Percentiles rank a stretch among this genome's conserved stretches.
These are phyloP conservation scores for Crocidura indochinensis DNA, from an alignment of 2,797 vertebrate genomes.

Conservation along the genomic window DNA sequence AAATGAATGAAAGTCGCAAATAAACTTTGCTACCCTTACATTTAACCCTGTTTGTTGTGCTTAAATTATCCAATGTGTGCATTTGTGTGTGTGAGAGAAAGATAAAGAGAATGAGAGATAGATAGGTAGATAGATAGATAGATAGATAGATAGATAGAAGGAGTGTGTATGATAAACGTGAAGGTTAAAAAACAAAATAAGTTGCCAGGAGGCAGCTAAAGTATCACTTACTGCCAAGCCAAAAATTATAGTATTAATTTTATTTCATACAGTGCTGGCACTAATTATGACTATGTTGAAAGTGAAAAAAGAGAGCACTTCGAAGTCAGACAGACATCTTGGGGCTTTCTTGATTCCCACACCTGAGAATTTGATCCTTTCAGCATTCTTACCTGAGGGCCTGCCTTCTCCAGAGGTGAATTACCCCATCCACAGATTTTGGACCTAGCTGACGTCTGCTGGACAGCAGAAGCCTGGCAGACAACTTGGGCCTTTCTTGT, in stretches of 20 bases:
- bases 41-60: not conserved
- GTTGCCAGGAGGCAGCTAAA: not conserved
- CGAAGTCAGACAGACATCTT: too few relatives aligned
- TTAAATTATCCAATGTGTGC: not conserved
- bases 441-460: too few relatives aligned
- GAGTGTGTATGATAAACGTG: not conserved
- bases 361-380: too few relatives aligned
- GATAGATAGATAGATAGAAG: not conserved
- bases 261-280: not conserved
- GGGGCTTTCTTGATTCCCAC: too few relatives aligned
- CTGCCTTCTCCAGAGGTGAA: too few relatives aligned
- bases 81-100: not conserved
- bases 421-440: too few relatives aligned
- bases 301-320: too few relatives aligned
- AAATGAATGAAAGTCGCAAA: not conserved
- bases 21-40: not conserved
- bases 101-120: fast-evolving
- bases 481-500: too few relatives aligned
- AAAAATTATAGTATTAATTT: not conserved
- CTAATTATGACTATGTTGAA: not conserved
- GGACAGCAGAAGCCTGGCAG: too few relatives aligned
- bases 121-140: not conserved
- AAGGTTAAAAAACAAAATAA: not conserved
- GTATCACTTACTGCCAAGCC: not conserved
- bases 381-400: too few relatives aligned